Evolutionary conservation across 1,140 invertebrate genomes (phyloP), one percentile per base, ranked within the genome.

Genomic region (Samia ricini): DNA sequence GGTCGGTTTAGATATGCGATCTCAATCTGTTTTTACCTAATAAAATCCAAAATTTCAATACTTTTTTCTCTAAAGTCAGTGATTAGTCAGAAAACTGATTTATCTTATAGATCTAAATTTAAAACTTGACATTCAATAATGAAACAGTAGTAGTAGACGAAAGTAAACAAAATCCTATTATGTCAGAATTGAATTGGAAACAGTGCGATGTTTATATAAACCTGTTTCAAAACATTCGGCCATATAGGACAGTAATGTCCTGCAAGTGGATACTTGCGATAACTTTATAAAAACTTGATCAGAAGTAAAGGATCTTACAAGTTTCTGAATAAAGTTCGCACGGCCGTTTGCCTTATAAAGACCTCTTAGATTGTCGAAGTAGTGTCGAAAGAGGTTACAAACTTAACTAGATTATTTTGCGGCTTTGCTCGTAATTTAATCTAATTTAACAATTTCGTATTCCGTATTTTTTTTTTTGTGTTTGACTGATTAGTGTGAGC

Each of bases 271-370:
- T 75, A 81, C 83, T 81, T 84, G 77, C 74, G 71, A 81, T 82
- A 80, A 76, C 74, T 70, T 70, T 60, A 73, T 75, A 88, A 88
- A 89, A 85, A 88, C 71, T 85, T 83, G 84, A 80, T 82, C 79
- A 64, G 69, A 74, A 69, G 60, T 72, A 78, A 83, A 83, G 71
- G 68, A 61, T 78, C 72, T 73, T 68, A 76, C 78, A 74, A 79
- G 77, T 68, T 56, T 66, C 73, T 80, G 76, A 70, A 72, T 74
- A 81, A 83, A 80, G 77, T 81, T 83, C 80, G 79, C 72, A 83
- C 81, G 77, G 24, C 61, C 58, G 69, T 74, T 79, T 66, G 61
- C 80, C 83, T 74, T 85, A 79, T 86, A 85, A 74, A 81, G 81
- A 12, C 64, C 66, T 72, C 60, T 66, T 70, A 60, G 67, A 51